Base-by-base conservation (phyloP, 2,797 vertebrate species). In the Halcyon chelicuti region DNA sequence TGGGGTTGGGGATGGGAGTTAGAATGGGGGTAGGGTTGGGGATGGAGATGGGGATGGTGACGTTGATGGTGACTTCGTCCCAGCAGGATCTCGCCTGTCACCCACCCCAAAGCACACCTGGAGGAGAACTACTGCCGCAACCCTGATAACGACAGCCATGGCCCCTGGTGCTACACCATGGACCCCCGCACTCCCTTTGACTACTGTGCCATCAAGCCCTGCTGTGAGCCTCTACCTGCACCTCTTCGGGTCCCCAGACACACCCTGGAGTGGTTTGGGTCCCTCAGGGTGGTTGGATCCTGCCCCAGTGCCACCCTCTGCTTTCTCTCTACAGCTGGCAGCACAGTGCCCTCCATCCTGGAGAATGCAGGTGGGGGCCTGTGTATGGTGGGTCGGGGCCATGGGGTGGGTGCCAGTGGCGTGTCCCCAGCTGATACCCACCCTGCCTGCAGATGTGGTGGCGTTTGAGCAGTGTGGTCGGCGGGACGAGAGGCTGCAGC, bases 111-210 rank as follows among this genome's bases (percentile, higher is more conserved):
- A 11, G 98, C 98, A 13, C 98, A 98, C 42, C 98, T 99, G 96
- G 99, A 99, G 12, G 98, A 99, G 93, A 99, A 99, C 96, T 99
- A 99, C 96, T 99, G 99, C 90, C 98, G 99, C 46, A 99, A 99
- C 95, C 99, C 99, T 0, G 99, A 99, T 11, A 97, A 98, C 0
- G 99, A 99, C 86, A 99, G 98, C 88, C 99, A 99, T 0, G 99
- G 99, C 19, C 99, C 99, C 87, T 99, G 99, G 99, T 99, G 99
- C 97, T 99, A 99, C 96, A 99, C 99, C 63, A 98, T 97, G 6
- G 99, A 99, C 95, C 99, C 98, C 9, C 98, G 98, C 62, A 99
- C 98, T 2, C 98, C 99, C 62, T 99, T 99, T 52, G 99, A 99
- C 98, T 99, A 99, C 97, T 99, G 99, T 3, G 99, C 99, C 51